phyloP scores from a whole-genome alignment of 1,140 invertebrate genomes.

The Heliconius eleuchia region DNA sequence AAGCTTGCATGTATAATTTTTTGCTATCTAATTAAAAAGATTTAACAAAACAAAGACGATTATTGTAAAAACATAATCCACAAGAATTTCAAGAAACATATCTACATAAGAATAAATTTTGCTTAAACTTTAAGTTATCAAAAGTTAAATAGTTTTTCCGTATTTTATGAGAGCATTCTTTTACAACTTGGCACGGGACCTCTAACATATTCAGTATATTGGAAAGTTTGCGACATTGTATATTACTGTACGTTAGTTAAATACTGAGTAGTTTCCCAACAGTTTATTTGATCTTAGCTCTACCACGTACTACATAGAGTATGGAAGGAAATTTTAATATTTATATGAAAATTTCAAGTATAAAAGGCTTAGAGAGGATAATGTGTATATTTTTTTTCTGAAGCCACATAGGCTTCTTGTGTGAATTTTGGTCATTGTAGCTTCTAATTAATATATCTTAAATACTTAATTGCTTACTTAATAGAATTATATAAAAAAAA shows the following conservation, averaged over 20 bases:
- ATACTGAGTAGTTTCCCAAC: not conserved
- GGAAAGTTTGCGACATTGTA: slow-evolving; percentile 19
- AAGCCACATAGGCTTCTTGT: no score
- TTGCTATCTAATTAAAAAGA: no score
- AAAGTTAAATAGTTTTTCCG: slow-evolving; percentile 19
- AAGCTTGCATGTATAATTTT: no score
- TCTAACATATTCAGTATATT: slow-evolving; percentile 27
- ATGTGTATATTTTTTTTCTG: no score
- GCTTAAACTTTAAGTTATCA: slow-evolving; percentile 21
- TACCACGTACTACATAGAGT: not conserved
- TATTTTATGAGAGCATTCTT: slow-evolving; percentile 10
- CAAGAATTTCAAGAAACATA: not conserved
- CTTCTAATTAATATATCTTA: no score
- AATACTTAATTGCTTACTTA: no score
- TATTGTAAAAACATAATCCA: not conserved
- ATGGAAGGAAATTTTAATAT: no score
- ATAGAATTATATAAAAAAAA: no score
- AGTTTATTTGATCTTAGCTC: not conserved
- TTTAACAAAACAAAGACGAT: not conserved
- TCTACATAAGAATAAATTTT: not conserved
- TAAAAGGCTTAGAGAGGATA: no score
- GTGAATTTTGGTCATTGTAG: no score
- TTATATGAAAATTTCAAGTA: no score
- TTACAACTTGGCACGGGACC: slow-evolving; percentile 25
- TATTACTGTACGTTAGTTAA: slow-evolving; percentile 11